phyloP scores from a whole-genome alignment of 2,888 invertebrate species.

The Philopedon plagiatum region DNA sequence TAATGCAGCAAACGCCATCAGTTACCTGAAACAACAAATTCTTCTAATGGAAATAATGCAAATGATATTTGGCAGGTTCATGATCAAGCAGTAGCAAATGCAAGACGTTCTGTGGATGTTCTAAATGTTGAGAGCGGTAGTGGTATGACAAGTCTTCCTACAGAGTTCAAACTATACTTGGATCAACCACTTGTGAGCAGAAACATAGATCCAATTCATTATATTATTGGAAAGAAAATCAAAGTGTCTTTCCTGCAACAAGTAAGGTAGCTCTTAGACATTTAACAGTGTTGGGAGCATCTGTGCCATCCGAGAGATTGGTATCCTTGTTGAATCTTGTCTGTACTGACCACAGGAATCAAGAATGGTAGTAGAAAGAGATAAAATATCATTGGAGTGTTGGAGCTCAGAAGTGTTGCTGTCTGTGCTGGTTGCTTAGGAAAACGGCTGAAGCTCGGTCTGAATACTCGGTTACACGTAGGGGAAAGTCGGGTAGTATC shows the following conservation, averaged over 20 bases:
- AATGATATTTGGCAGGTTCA: not conserved
- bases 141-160: too few species aligned
- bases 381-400: too few species aligned
- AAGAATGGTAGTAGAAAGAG: too few species aligned
- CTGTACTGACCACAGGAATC: too few species aligned
- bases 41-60: too few species aligned
- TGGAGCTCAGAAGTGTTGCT: too few species aligned
- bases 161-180: conserved; percentile 4
- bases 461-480: too few species aligned
- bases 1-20: conserved; percentile 1
- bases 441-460: too few species aligned
- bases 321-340: not conserved
- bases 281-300: not conserved
- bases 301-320: not conserved
- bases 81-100: not conserved
- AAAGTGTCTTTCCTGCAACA: conserved; percentile 5
- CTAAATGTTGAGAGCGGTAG: not conserved
- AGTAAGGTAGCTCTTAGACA: conserved; percentile 4
- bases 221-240: conserved; percentile 11
- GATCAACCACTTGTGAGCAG: not conserved
- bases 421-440: too few species aligned
- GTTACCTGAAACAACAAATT: not conserved
- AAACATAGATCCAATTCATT: not conserved
- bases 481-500: too few species aligned
- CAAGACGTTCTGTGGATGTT: not conserved